phyloP scores from a whole-genome alignment of 2,113 vertebrate species.

The Perca fluviatilis region DNA sequence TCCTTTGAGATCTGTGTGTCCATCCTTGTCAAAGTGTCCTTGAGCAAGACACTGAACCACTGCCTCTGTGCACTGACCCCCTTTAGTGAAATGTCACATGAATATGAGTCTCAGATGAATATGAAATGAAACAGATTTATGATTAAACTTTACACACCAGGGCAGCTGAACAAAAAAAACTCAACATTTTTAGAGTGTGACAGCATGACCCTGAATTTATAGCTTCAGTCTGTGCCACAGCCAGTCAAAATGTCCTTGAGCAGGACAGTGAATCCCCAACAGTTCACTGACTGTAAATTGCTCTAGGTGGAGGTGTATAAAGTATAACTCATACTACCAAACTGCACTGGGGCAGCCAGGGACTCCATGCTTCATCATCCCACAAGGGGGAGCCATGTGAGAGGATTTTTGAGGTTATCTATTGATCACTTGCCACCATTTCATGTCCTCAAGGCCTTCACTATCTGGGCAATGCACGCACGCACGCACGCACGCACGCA shows the following conservation, averaged over 20 bases:
- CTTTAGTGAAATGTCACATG: slow-evolving; percentile 25
- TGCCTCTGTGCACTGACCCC: slow-evolving; percentile 32
- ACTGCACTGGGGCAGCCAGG: slow-evolving; percentile 15
- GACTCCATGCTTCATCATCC: slow-evolving; percentile 23
- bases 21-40: slow-evolving; percentile 56
- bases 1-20: slow-evolving; percentile 46
- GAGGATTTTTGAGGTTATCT: slow-evolving; percentile 54
- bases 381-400: slow-evolving; percentile 74
- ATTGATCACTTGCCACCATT: slow-evolving; percentile 51
- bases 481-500: no score
- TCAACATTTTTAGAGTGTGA: slow-evolving; percentile 22
- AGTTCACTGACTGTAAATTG: slow-evolving; percentile 61
- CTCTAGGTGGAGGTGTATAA: slow-evolving; percentile 21
- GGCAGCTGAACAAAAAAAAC: slow-evolving; percentile 16
- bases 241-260: slow-evolving; percentile 64
- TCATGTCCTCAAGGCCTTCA: slow-evolving; percentile 46
- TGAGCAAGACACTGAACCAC: slow-evolving; percentile 41
- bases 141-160: slow-evolving; percentile 49
- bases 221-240: slow-evolving; percentile 20
- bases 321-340: slow-evolving; percentile 54
- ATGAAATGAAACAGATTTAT: slow-evolving; percentile 50
- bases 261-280: slow-evolving; percentile 58
- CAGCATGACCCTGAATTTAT: slow-evolving; percentile 50
- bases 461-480: slow-evolving; percentile 55
- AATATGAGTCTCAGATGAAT: slow-evolving; percentile 24